Conservation (phyloP, 2,888 invertebrate genomes). For the Phania funesta region DNA sequence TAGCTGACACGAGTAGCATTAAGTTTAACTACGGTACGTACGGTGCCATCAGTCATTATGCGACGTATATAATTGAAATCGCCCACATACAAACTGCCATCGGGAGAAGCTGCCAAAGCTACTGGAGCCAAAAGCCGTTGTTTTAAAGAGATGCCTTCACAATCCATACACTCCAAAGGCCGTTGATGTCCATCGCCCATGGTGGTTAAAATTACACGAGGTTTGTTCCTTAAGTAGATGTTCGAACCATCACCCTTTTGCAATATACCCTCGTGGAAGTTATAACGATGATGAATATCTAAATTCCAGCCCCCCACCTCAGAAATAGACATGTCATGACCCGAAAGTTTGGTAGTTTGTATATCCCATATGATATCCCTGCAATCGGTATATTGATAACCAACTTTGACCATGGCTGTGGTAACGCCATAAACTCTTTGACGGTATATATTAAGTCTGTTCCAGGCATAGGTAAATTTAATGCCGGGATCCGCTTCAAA, state of each 20-base stretch:
- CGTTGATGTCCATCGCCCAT: conserved; percentile 96
- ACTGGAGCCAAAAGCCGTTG: conserved; percentile 94
- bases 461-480: conserved; percentile 99
- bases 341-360: conserved; percentile 95
- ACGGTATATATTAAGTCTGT: conserved; percentile 95
- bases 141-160: conserved; percentile 89
- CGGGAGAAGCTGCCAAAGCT: conserved; percentile 93
- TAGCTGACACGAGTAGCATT: conserved; percentile 96
- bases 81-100: conserved; percentile 96
- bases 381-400: conserved; percentile 97
- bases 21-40: conserved; percentile 80
- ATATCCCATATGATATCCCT: conserved; percentile 97
- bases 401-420: conserved; percentile 96
- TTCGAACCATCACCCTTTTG: conserved; percentile 99
- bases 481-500: conserved; percentile 98
- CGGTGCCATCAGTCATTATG: conserved; percentile 90
- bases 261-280: conserved; percentile 98
- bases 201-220: conserved; percentile 92
- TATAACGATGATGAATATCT: conserved; percentile 98
- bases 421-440: conserved; percentile 98
- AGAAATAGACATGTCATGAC: conserved; percentile 97
- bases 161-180: conserved; percentile 90
- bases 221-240: conserved; percentile 95
- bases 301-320: conserved; percentile 99
- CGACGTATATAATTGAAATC: conserved; percentile 96